Base-by-base conservation (phyloP, 2,888 invertebrate genomes). In the Clostera curtula region DNA sequence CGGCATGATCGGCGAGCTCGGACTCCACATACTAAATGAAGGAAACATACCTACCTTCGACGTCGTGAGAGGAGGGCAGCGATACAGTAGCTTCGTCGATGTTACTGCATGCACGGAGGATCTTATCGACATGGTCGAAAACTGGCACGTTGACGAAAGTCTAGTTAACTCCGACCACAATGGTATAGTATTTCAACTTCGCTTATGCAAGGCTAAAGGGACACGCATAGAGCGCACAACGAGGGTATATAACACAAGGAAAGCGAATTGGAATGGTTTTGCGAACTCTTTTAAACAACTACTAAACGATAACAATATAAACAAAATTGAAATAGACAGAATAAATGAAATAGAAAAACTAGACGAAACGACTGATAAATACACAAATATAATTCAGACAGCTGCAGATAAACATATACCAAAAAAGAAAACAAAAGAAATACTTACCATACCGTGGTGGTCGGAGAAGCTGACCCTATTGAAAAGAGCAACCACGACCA, bases 31-130 rank as follows among this genome's bases (percentile, higher is more conserved):
- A 4, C 32, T 54, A 0, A 56, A 57, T 27, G 19, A 7, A 0
- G 50, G 51, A 1, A 14, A 33, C 1, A 38, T 20, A 0, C 52
- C 56, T 1, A 52, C 53, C 0, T 56, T 50, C 24, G 33, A 46
- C 12, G 47, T 46, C 0, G 12, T 43, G 1, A 32, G 50, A 12
- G 40, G 43, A 0, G 21, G 23, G 0, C 32, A 14, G 12, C 2
- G 1, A 1, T 44, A 25, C 21, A 18, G 9, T 4, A 55, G 49
- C 24, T 16, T 16, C 6, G 46, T 54, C 0, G 53, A 53, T 18
- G 14, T 56, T 0, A 52, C 53, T 4, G 42, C 42, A 0, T 49
- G 51, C 25, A 27, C 46, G 0, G 3, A 5, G 1, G 32, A 34
- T 0, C 1, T 46, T 2, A 19, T 46, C 0, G 22, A 16, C 6